Evolutionary conservation across 1,140 invertebrate genomes (phyloP), one percentile per base, ranked within the genome.

Genomic region (Cydia fagiglandana): DNA sequence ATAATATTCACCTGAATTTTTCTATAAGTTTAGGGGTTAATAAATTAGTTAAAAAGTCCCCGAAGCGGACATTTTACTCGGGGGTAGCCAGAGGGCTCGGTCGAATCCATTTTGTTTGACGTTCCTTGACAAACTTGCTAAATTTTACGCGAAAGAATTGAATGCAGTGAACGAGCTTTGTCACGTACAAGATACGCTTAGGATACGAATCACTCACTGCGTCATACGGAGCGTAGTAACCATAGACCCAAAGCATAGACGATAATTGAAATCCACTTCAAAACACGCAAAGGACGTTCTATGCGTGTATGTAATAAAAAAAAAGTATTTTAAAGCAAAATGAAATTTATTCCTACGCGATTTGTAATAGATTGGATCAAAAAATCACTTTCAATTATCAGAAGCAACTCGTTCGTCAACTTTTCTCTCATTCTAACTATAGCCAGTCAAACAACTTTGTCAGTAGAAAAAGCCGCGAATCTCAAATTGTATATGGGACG

Each of bases 31-130:
- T 81, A 61, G 75, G 28, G n/a, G n/a, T 20, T 66, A 38, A 47
- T 75, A 34, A 47, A 68, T 70, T 70, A 38, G 66, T 70, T 70
- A 70, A 38, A 17, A 30, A 38, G 64, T 66, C 64, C 47, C 87
- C 80, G 80, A 86, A 90, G 89, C 89, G 91, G 89, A 92, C 91
- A 91, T 92, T 91, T 92, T 92, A 80, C 83, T 88, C 56, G 74
- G 34, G 74, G 56, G 56, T 70, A 75, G 56, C 41, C 61, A 64
- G 64, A 50, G 64, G 64, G 75, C 38, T 75, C 75, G 75, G 75
- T 68, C 75, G 75, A 75, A 68, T 66, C 75, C 75, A 75, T 75
- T 75, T 75, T 75, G 56, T 41, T 47, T 68, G 64, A 64, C 61
- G 56, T 75, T 75, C 64, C 61, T 70, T 70, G 66, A 38, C 66